Percentiles rank a stretch among this genome's conserved stretches.
phyloP scores from a whole-genome alignment of 2,797 vertebrate species.

The Rhynchonycteris naso region DNA sequence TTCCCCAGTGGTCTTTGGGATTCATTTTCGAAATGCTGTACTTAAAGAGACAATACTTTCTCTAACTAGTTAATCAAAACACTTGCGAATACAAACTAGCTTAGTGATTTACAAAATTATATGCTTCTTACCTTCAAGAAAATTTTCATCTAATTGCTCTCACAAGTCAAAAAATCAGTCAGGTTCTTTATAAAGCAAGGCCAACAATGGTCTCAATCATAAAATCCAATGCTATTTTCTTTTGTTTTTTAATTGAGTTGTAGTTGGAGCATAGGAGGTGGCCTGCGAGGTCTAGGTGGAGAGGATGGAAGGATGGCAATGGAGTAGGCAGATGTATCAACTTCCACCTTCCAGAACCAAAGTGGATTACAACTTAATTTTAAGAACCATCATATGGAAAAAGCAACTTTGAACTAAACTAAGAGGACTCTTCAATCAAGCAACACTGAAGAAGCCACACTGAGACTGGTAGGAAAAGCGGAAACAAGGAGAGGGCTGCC shows the following conservation, averaged over 20 bases:
- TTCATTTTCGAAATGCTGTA: conserved; percentile 31
- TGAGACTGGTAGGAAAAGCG: too few species aligned
- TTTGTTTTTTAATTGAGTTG: neutral
- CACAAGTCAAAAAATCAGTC: conserved; percentile 3
- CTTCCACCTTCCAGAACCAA: too few species aligned
- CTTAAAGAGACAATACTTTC: neutral
- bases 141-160: neutral
- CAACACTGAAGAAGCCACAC: too few species aligned
- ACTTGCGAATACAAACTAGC: neutral
- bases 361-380: too few species aligned
- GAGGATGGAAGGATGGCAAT: too few species aligned
- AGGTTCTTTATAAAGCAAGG: neutral
- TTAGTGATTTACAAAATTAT: neutral
- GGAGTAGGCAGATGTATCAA: too few species aligned
- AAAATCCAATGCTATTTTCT: neutral
- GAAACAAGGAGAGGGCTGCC: too few species aligned
- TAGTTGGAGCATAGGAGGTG: too few species aligned
- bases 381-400: too few species aligned
- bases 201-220: neutral
- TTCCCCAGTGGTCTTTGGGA: neutral
- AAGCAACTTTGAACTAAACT: too few species aligned
- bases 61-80: neutral
- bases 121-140: conserved; percentile 22
- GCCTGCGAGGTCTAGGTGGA: too few species aligned
- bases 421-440: too few species aligned